Evolutionary conservation across 2,888 invertebrate species (phyloP), one percentile per base, ranked within the genome.

Genomic region (Ennomos erosarius): DNA sequence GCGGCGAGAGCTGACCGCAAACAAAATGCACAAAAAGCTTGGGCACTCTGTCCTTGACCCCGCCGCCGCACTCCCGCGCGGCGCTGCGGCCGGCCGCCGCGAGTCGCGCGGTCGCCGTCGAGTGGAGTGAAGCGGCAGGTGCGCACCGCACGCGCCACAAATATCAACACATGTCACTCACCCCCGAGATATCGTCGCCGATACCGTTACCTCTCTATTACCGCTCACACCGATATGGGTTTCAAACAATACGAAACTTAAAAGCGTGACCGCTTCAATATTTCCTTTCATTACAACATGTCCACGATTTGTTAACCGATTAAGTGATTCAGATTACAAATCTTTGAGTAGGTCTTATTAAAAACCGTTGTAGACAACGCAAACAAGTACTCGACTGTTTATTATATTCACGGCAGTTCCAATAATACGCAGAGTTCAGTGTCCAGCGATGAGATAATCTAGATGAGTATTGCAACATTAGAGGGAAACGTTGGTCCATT

Each of bases 81-180:
- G 66, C 59, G 52, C 52, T 51, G 53, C 55, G 39, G 55, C 46
- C 59, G 46, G 6, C 26, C 6, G 26, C 26, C 55, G 42, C 56
- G 65, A 61, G 62, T 40, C 64, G 55, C 61, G 62, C 67, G 62
- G 66, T n/a, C 1, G n/a, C 36, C 36, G 10, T 26, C 11, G 26
- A 11, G 33, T n/a, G 26, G 5, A 26, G 26, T 6, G 26, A 6
- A 26, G 65, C 68, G 64, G 69, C 70, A 65, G 57, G 68, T 64
- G 73, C 66, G 71, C 69, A 69, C 71, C 74, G 76, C 76, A 73
- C 76, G 69, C 73, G 65, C 71, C 38, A 38, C 74, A 81, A 87
- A 86, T 84, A 87, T 81, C 87, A 85, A 70, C 82, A 68, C 73
- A 75, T 83, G 88, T 85, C 87, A 81, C 73, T 86, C 84, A 85